A percentile compares a stretch with the other conserved stretches of the same genome.
phyloP scores from a whole-genome alignment of 2,797 vertebrate genomes.

The Lepilemur ruficaudatus region DNA sequence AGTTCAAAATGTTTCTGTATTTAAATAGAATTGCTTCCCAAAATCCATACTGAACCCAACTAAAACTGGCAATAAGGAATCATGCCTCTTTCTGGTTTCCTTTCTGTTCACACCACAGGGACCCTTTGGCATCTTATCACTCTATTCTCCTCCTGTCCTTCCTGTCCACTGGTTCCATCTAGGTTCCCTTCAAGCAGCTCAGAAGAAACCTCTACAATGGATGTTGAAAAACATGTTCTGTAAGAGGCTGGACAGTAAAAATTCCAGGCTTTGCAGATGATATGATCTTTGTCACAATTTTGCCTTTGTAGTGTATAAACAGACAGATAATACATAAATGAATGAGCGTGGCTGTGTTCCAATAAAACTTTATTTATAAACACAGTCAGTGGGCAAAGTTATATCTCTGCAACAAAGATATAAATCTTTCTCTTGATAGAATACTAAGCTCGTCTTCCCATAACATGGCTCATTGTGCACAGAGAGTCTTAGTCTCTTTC shows the following conservation, averaged over 20 bases:
- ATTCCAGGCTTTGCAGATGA: not conserved
- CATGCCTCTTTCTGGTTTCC: not conserved
- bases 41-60: not conserved
- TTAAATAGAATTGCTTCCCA: not conserved
- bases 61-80: not conserved
- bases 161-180: not conserved
- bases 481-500: not conserved
- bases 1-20: not conserved
- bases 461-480: not conserved
- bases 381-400: not conserved
- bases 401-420: not conserved
- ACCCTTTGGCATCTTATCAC: rapidly evolving
- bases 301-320: not conserved
- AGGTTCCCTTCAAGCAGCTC: not conserved
- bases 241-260: not conserved
- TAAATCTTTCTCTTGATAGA: not conserved
- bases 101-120: not conserved
- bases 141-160: not conserved
- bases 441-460: not conserved
- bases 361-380: not conserved
- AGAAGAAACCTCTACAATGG: not conserved
- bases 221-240: not conserved
- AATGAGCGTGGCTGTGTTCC: not conserved
- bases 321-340: not conserved
- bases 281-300: not conserved